phyloP scores from a whole-genome alignment of 2,797 vertebrate species.

The Neoniphon sammara region DNA sequence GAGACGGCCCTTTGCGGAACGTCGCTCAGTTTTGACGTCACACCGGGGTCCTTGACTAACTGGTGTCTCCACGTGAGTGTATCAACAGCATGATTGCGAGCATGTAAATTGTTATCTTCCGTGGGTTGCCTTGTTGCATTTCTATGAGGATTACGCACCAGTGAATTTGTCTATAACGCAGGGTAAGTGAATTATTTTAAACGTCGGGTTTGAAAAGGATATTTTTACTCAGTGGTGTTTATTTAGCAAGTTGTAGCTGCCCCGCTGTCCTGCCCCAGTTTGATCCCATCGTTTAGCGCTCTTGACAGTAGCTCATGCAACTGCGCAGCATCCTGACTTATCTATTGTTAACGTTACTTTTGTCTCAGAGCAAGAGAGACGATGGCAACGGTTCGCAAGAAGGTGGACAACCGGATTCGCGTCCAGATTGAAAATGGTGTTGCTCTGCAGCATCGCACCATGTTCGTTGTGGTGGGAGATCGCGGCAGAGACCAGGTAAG shows the following conservation, averaged over 20 bases:
- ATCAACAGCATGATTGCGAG: constrained; percentile 68
- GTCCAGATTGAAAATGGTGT: constrained; percentile 98
- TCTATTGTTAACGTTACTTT: neutral
- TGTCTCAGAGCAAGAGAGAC: constrained; percentile 13
- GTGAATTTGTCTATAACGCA: neutral
- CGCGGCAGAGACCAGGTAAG: constrained; percentile 94
- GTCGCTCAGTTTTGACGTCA: constrained; percentile 71
- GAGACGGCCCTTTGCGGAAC: neutral
- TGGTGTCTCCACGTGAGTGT: constrained; percentile 78
- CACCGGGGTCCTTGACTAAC: constrained; percentile 68
- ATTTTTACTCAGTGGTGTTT: too few relatives aligned
- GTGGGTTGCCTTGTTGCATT: neutral
- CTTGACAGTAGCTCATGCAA: neutral
- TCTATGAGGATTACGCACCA: neutral
- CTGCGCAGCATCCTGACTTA: neutral
- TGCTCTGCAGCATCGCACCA: constrained; percentile 85
- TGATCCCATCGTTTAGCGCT: neutral
- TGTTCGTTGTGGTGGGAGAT: constrained; percentile 95
- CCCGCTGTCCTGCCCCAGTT: neutral
- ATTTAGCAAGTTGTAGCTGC: neutral
- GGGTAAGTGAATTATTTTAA: constrained; percentile 35
- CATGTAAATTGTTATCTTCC: constrained; percentile 9
- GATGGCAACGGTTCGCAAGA: constrained; percentile 91
- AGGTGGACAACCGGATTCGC: constrained; percentile 95
- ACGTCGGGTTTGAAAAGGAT: too few relatives aligned